Evolutionary conservation across 2,113 vertebrate species (phyloP).

Genomic region (Urocitellus parryii): DNA sequence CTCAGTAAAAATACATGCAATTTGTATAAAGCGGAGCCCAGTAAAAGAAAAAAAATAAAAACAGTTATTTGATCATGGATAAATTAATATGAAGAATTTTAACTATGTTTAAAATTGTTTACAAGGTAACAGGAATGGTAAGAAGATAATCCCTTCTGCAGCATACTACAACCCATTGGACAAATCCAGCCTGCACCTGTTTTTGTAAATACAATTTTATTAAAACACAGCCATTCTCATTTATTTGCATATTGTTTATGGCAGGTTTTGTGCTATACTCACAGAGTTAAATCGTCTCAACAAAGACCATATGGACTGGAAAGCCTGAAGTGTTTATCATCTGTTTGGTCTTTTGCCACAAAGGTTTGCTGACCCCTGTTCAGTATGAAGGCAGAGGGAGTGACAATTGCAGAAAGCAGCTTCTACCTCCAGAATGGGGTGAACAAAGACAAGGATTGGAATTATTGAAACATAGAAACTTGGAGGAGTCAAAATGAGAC

Average conservation of each 20-base stretch:
- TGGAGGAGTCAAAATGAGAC: background rate
- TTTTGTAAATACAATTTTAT: constrained; percentile 39
- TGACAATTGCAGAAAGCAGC: background rate
- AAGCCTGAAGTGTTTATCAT: background rate
- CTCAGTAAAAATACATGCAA: background rate
- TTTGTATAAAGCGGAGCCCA: background rate
- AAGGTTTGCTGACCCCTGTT: background rate
- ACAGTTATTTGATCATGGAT: background rate
- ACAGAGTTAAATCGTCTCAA: background rate
- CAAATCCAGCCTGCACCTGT: background rate
- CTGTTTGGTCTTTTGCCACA: background rate
- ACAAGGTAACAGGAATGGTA: background rate
- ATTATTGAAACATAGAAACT: background rate
- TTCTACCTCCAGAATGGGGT: background rate
- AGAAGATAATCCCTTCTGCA: background rate
- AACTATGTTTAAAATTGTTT: background rate
- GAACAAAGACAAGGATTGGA: background rate
- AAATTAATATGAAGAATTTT: background rate
- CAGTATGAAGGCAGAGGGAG: background rate
- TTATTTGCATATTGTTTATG: background rate
- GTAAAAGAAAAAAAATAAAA: background rate
- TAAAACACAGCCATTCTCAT: background rate
- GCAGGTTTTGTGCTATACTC: background rate
- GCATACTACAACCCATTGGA: background rate
- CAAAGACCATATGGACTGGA: background rate